Conservation (phyloP, 2,888 invertebrate genomes). For the Allacma fusca region DNA sequence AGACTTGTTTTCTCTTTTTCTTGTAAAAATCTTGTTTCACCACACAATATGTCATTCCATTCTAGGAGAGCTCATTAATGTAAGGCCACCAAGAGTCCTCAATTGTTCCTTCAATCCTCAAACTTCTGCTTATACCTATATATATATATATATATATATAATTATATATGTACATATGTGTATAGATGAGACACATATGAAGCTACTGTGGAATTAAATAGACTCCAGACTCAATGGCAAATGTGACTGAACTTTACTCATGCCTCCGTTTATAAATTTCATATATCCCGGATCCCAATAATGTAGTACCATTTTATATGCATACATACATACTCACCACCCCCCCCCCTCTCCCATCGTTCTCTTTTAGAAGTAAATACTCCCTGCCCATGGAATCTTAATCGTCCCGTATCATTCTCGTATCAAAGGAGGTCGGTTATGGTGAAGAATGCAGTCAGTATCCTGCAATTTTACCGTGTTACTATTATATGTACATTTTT, state of each 20-base stretch:
- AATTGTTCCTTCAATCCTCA: constrained; percentile 23
- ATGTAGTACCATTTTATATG: not conserved
- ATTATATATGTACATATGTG: too few relatives aligned
- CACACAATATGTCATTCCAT: constrained; percentile 23
- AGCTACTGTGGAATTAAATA: too few relatives aligned
- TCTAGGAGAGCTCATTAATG: constrained; percentile 18
- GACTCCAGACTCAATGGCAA: not conserved
- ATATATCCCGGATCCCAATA: not conserved
- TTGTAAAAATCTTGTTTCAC: constrained; percentile 24
- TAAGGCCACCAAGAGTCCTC: constrained; percentile 34
- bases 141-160: too few relatives aligned
- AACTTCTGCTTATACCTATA: too few relatives aligned
- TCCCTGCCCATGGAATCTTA: not conserved
- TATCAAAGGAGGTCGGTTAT: not conserved
- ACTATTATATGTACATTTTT: constrained; percentile 10
- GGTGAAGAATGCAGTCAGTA: constrained; percentile 12
- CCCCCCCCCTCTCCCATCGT: not conserved
- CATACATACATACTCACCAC: too few relatives aligned
- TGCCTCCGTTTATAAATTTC: constrained; percentile 3
- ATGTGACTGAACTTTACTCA: constrained; percentile 38
- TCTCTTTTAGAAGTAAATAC: not conserved
- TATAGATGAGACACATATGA: too few relatives aligned
- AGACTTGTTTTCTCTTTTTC: constrained; percentile 10
- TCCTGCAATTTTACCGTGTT: constrained; percentile 8
- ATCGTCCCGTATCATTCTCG: not conserved